Conservation (phyloP, 2,113 vertebrate genomes). For the mouse (Mus musculus) region DNA sequence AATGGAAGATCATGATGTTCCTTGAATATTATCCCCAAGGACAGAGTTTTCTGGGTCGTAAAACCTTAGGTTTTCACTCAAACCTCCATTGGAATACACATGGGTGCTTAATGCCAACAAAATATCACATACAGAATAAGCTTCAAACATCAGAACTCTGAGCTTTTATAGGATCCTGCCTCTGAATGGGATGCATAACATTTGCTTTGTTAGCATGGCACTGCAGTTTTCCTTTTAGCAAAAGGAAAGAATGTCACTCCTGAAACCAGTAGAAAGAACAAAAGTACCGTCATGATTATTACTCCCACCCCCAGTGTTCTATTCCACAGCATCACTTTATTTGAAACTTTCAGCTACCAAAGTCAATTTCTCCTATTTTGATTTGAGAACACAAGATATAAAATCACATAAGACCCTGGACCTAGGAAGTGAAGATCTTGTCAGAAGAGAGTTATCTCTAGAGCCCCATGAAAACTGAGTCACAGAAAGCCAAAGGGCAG, state of each 20-base stretch:
- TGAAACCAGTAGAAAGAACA: neutral
- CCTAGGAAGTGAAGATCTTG: neutral
- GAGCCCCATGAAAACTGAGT: neutral
- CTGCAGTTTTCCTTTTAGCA: constrained; percentile 16
- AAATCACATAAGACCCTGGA: neutral
- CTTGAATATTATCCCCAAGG: constrained; percentile 2
- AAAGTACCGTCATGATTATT: neutral
- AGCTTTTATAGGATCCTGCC: neutral
- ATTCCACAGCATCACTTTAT: neutral
- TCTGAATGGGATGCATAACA: neutral
- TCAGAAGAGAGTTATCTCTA: neutral
- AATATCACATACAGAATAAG: neutral
- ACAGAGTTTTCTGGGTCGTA: constrained; percentile 12
- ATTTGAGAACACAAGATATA: neutral
- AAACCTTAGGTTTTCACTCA: constrained; percentile 5
- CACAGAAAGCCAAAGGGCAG: neutral
- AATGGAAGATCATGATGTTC: constrained; percentile 12
- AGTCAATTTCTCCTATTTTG: neutral
- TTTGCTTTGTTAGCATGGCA: neutral
- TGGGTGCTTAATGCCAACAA: neutral
- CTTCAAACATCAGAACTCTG: neutral
- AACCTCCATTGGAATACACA: neutral
- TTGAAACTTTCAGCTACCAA: neutral
- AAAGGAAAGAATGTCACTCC: constrained; percentile 28
- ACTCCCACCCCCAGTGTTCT: neutral